Conservation (phyloP, 2,888 invertebrate genomes). For the Napeogenes inachia region DNA sequence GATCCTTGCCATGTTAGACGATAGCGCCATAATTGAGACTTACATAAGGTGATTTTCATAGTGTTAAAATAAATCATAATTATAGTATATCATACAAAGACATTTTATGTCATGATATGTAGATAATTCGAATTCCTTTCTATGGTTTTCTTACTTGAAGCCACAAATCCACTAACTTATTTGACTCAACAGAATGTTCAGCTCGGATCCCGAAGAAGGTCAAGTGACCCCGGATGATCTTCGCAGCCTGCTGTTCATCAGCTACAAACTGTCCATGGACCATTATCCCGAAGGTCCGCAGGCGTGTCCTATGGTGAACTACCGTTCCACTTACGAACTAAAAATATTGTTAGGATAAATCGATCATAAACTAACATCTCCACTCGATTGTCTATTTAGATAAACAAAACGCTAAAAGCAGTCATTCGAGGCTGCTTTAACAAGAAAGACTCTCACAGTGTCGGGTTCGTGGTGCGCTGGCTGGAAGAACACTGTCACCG, state of each 20-base stretch:
- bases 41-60: conserved; percentile 76
- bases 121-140: too few species aligned
- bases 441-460: conserved; percentile 83
- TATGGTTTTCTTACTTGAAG: too few species aligned
- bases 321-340: too few species aligned
- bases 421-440: conserved; percentile 90
- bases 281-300: conserved; percentile 83
- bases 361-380: background rate
- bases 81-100: too few species aligned
- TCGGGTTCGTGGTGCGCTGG: conserved; percentile 89
- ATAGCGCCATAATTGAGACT: conserved; percentile 79
- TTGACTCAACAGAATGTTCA: conserved; percentile 70
- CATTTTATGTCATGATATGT: too few species aligned
- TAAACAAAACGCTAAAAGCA: conserved; percentile 83
- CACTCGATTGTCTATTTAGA: conserved; percentile 45
- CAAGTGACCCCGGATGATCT: conserved; percentile 81
- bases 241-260: conserved; percentile 81
- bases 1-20: conserved; percentile 77
- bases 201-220: conserved; percentile 72
- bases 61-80: background rate
- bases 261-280: conserved; percentile 88
- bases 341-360: background rate
- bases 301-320: conserved; percentile 76
- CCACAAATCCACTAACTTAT: background rate
- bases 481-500: conserved; percentile 86